These are phyloP conservation scores for Micronisus gabar DNA, from an alignment of 2,113 vertebrate species.

Conservation along the genomic window DNA sequence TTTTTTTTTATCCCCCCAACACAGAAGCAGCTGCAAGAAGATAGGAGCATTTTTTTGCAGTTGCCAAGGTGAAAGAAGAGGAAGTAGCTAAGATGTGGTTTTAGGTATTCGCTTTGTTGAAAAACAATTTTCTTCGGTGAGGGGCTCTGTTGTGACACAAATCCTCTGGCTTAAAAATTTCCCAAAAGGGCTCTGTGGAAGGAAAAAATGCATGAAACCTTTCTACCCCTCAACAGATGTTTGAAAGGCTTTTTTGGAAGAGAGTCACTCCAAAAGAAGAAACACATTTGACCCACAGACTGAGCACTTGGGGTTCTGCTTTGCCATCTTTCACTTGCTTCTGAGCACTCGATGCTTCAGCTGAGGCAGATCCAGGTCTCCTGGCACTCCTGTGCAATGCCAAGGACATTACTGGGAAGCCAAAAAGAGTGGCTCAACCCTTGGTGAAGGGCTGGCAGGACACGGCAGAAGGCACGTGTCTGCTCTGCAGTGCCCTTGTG, in stretches of 20 bases:
- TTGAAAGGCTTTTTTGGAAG: neutral
- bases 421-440: neutral
- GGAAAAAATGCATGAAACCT: neutral
- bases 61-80: neutral
- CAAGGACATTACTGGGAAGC: accelerated
- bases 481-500: neutral
- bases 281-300: neutral
- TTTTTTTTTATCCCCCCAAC: neutral
- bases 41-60: neutral
- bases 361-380: neutral
- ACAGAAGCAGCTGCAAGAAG: neutral
- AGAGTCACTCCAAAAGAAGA: neutral
- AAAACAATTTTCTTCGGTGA: neutral
- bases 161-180: neutral
- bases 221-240: neutral
- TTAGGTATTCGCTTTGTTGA: neutral
- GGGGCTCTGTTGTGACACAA: neutral
- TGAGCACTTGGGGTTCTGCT: neutral
- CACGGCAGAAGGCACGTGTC: neutral
- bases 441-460: neutral
- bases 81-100: neutral
- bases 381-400: too few relatives aligned
- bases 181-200: neutral
- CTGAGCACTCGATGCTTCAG: neutral
- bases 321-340: neutral